Evolutionary conservation across 1,140 invertebrate species (phyloP).

Genomic region (Aporrectodea caliginosa): DNA sequence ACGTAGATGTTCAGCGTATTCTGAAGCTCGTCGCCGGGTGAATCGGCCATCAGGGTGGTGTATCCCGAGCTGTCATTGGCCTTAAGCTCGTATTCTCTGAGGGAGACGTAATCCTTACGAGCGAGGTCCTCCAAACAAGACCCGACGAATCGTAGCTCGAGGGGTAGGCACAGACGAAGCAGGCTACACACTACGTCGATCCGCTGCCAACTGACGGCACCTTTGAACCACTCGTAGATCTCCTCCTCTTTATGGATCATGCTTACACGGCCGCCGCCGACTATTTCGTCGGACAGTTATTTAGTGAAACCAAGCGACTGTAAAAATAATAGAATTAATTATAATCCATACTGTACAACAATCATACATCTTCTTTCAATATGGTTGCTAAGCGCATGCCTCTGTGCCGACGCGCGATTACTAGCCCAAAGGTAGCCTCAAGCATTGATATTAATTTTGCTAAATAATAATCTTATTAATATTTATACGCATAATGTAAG

Average conservation of each 20-base stretch:
- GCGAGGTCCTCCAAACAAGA: constrained; percentile 85
- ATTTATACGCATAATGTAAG: too few species aligned
- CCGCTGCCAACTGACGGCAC: constrained; percentile 53
- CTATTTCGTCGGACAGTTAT: too few species aligned
- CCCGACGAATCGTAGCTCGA: constrained; percentile 86
- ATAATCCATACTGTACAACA: neutral
- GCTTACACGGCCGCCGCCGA: too few species aligned
- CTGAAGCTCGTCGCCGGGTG: constrained; percentile 73
- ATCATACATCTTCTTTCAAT: neutral
- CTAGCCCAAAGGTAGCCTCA: neutral
- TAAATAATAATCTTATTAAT: too few species aligned
- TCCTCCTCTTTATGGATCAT: too few species aligned
- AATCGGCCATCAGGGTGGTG: constrained; percentile 58
- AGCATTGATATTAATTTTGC: too few species aligned
- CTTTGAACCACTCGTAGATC: neutral
- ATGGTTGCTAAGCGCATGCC: neutral
- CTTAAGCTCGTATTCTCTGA: constrained; percentile 76
- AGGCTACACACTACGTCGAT: constrained; percentile 91
- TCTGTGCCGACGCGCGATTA: neutral
- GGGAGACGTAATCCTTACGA: constrained; percentile 79
- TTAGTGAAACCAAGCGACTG: too few species aligned
- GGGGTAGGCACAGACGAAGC: constrained; percentile 87
- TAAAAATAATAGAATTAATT: neutral
- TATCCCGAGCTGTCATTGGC: constrained; percentile 70
- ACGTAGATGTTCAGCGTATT: constrained; percentile 66